Conservation (phyloP, 2,113 vertebrate species). For the Pseudopipra pipra region DNA sequence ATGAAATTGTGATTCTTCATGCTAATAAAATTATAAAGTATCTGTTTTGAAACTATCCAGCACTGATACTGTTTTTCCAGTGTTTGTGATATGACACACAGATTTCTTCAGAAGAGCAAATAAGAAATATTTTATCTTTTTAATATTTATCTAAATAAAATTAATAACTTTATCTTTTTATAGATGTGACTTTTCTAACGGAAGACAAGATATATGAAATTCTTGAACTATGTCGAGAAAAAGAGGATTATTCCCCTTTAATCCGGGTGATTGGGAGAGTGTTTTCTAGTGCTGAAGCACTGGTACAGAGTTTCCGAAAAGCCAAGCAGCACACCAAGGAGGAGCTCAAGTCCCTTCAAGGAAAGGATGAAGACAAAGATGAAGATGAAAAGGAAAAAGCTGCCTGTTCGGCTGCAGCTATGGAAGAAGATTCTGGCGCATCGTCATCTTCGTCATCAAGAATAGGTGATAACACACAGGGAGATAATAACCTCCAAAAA, state of each 20-base stretch:
- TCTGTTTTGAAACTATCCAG: not conserved
- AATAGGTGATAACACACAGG: slow-evolving; percentile 78
- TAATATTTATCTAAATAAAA: not conserved
- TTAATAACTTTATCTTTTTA: slow-evolving; percentile 1
- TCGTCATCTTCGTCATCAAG: slow-evolving; percentile 75
- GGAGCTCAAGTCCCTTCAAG: slow-evolving; percentile 93
- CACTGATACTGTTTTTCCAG: not conserved
- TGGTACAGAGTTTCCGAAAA: slow-evolving; percentile 93
- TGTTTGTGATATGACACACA: not conserved
- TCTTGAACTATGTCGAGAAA: slow-evolving; percentile 86
- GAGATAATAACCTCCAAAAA: slow-evolving; percentile 77
- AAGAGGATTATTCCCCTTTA: slow-evolving; percentile 89
- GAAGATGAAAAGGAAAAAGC: slow-evolving; percentile 97
- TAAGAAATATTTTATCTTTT: not conserved
- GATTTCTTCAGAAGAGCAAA: not conserved
- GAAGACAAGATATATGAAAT: slow-evolving; percentile 91
- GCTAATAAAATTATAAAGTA: not conserved
- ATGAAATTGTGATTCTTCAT: not conserved
- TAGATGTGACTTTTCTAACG: slow-evolving; percentile 92
- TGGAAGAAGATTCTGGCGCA: slow-evolving; percentile 84
- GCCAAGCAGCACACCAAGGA: slow-evolving; percentile 81
- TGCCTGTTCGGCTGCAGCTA: slow-evolving; percentile 85
- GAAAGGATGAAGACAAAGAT: slow-evolving; percentile 96
- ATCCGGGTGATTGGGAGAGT: slow-evolving; percentile 91
- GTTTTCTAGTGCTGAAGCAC: slow-evolving; percentile 90